phyloP scores from a whole-genome alignment of 2,797 vertebrate genomes.

The Tiaroga cobitis region DNA sequence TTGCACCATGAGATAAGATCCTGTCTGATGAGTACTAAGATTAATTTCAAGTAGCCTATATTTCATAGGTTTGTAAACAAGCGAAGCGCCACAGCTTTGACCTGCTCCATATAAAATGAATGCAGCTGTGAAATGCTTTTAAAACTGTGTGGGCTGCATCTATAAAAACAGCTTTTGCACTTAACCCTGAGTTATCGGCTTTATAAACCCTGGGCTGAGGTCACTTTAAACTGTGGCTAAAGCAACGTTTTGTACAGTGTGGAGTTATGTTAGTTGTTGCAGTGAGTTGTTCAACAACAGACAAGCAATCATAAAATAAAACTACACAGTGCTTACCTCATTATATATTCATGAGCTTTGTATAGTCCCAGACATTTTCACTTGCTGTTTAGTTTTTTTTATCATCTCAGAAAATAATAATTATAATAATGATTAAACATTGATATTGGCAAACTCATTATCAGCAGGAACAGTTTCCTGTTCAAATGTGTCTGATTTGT shows the following conservation, averaged over 20 bases:
- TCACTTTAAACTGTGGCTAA: conserved; percentile 1
- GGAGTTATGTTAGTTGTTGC: neutral
- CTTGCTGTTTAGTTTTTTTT: neutral
- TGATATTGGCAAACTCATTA: neutral
- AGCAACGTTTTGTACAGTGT: neutral
- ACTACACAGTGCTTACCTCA: neutral
- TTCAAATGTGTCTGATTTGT: neutral
- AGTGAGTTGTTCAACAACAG: neutral
- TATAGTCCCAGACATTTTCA: neutral
- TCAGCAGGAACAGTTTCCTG: neutral
- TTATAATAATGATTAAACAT: neutral
- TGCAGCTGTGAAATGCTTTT: conserved; percentile 30
- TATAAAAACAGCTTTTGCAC: conserved; percentile 8
- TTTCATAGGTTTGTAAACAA: conserved; percentile 41
- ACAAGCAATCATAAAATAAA: neutral
- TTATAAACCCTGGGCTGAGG: neutral
- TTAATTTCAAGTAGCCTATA: conserved; percentile 44
- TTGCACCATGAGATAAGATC: conserved; percentile 38
- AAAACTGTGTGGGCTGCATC: neutral
- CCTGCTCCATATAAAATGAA: conserved; percentile 12
- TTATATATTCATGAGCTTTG: neutral
- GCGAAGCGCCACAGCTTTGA: conserved; percentile 18
- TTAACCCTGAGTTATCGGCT: neutral
- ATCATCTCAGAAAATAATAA: neutral
- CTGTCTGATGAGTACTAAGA: conserved; percentile 44